These are phyloP conservation scores for Plagodis dolabraria DNA, from an alignment of 2,888 invertebrate genomes.

Conservation along the genomic window DNA sequence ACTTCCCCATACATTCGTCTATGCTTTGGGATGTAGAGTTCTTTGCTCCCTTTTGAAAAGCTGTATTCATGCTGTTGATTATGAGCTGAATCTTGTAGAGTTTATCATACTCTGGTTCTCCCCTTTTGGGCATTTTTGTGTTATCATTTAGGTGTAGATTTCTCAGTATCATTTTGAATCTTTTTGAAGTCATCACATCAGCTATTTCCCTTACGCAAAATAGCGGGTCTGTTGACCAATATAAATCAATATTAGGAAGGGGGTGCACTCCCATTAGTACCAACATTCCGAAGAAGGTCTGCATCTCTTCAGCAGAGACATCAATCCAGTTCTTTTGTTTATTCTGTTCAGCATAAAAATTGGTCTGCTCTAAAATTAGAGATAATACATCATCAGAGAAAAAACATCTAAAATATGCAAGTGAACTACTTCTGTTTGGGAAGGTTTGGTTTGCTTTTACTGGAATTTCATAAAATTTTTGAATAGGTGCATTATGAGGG, in stretches of 20 bases:
- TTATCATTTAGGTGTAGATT: conserved; percentile 32
- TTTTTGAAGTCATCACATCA: conserved; percentile 27
- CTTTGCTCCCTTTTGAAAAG: conserved; percentile 22
- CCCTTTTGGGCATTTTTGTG: conserved; percentile 27
- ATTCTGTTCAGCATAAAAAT: conserved; percentile 29
- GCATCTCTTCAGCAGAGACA: conserved; percentile 25
- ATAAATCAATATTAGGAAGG: conserved; percentile 25
- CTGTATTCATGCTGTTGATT: conserved; percentile 20
- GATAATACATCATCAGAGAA: conserved; percentile 28
- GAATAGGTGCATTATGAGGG: conserved; percentile 26
- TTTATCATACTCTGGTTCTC: conserved; percentile 29
- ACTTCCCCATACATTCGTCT: conserved; percentile 30
- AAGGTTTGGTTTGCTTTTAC: conserved; percentile 25
- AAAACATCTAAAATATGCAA: conserved; percentile 27
- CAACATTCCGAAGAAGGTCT: conserved; percentile 26
- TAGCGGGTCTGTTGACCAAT: conserved; percentile 27
- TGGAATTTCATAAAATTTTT: conserved; percentile 30
- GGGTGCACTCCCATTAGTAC: no score
- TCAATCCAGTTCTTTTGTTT: conserved; percentile 22
- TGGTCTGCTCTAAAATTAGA: conserved; percentile 32
- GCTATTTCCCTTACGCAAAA: conserved; percentile 6
- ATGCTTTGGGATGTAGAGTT: conserved; percentile 19
- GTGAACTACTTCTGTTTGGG: conserved; percentile 29
- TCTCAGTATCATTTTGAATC: conserved; percentile 28
- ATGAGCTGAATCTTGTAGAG: conserved; percentile 29